A percentile compares a stretch with the other conserved stretches of the same genome.
phyloP scores from a whole-genome alignment of 2,113 vertebrate species.

The Grammomys surdaster region DNA sequence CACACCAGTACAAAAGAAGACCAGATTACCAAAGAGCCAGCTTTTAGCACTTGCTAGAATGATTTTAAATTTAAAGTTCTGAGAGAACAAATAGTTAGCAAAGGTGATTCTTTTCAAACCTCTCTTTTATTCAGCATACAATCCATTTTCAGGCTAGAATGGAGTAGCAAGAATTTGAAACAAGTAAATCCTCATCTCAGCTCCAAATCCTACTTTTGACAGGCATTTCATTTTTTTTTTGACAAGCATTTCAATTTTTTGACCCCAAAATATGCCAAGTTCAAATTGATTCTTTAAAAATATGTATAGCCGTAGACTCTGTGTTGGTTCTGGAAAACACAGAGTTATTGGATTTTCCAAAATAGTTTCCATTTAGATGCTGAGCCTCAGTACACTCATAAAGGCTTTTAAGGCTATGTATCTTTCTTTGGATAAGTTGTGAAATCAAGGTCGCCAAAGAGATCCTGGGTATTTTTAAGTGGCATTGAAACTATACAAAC shows the following conservation, averaged over 20 bases:
- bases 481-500: background rate
- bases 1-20: background rate
- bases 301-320: background rate
- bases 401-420: background rate
- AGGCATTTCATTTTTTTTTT: background rate
- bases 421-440: background rate
- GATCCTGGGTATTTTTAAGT: constrained; percentile 13
- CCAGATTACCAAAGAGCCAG: background rate
- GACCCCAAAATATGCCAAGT: background rate
- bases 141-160: background rate
- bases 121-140: background rate
- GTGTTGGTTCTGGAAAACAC: background rate
- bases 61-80: background rate
- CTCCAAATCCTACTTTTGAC: background rate
- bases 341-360: background rate
- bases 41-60: background rate
- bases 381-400: background rate
- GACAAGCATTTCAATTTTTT: background rate
- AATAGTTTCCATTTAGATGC: background rate
- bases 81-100: background rate
- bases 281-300: background rate
- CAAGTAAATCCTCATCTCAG: background rate
- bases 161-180: background rate
- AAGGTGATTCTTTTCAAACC: background rate
- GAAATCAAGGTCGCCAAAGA: constrained; percentile 24